These are phyloP conservation scores for Cecidostiba fungosa DNA, from an alignment of 2,888 invertebrate species.

Conservation along the genomic window DNA sequence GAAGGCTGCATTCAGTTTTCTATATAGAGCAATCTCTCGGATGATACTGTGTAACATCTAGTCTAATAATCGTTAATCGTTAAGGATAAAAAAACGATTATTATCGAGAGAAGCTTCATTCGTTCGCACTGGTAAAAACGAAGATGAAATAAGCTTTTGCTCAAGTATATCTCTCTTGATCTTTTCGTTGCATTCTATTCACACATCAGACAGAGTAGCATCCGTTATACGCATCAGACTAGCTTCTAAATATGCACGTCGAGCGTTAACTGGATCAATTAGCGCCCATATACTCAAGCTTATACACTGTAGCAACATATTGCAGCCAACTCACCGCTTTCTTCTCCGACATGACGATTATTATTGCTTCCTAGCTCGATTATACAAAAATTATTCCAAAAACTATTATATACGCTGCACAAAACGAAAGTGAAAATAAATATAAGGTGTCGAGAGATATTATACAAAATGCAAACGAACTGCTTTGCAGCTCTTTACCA, in stretches of 20 bases:
- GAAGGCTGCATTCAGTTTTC: background rate
- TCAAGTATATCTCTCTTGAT: too few relatives aligned
- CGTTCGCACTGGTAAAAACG: too few relatives aligned
- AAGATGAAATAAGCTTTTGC: too few relatives aligned
- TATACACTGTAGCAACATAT: background rate
- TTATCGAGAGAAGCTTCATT: too few relatives aligned
- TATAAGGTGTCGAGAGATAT: too few relatives aligned
- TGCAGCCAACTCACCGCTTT: constrained; percentile 44
- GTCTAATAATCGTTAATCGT: background rate
- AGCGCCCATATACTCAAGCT: background rate
- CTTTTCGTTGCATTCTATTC: too few relatives aligned
- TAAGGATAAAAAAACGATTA: background rate
- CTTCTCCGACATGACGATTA: constrained; percentile 32
- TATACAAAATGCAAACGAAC: background rate
- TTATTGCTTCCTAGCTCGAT: too few relatives aligned
- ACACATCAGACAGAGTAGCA: background rate
- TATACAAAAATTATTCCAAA: background rate
- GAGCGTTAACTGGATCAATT: constrained; percentile 41
- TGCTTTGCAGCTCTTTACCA: background rate
- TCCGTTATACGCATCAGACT: too few relatives aligned
- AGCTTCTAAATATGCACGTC: constrained; percentile 28
- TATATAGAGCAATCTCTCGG: background rate
- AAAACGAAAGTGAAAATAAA: too few relatives aligned
- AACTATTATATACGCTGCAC: background rate
- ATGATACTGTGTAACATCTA: background rate